Evolutionary conservation across 2,113 vertebrate species (phyloP).

Genomic region (Indri indri): DNA sequence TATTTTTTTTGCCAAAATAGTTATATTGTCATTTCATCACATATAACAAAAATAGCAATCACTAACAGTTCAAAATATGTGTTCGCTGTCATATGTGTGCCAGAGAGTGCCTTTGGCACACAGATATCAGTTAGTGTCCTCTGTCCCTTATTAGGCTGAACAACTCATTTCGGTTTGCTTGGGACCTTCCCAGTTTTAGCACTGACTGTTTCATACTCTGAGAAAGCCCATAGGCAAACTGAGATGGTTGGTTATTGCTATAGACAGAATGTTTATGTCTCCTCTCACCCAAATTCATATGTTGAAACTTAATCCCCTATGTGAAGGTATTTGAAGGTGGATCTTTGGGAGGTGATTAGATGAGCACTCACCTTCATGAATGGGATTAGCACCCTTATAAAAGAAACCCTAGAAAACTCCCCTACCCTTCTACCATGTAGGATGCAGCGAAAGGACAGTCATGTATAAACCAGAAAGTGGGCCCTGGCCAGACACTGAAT

Average conservation of each 20-base stretch:
- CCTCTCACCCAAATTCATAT: not conserved
- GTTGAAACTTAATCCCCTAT: not conserved
- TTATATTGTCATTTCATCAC: not conserved
- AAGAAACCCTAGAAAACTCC: no score
- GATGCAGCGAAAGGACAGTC: not conserved
- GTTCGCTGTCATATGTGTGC: not conserved
- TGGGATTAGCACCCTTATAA: no score
- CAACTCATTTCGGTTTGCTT: not conserved
- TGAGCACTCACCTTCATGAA: not conserved
- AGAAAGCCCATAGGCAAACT: not conserved
- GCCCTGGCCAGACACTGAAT: not conserved
- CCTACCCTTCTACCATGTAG: not conserved
- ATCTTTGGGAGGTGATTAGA: not conserved
- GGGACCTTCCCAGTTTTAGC: not conserved
- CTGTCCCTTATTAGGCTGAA: not conserved
- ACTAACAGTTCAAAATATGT: not conserved
- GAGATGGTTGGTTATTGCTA: accelerated
- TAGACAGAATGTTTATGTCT: not conserved
- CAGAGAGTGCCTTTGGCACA: not conserved
- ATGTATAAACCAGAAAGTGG: not conserved
- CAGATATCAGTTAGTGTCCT: not conserved
- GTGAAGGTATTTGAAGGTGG: not conserved
- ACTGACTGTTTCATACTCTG: not conserved
- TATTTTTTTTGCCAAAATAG: not conserved
- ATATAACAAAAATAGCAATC: not conserved